phyloP scores from a whole-genome alignment of 2,113 vertebrate genomes.

The Mesembrinibis cayennensis region DNA sequence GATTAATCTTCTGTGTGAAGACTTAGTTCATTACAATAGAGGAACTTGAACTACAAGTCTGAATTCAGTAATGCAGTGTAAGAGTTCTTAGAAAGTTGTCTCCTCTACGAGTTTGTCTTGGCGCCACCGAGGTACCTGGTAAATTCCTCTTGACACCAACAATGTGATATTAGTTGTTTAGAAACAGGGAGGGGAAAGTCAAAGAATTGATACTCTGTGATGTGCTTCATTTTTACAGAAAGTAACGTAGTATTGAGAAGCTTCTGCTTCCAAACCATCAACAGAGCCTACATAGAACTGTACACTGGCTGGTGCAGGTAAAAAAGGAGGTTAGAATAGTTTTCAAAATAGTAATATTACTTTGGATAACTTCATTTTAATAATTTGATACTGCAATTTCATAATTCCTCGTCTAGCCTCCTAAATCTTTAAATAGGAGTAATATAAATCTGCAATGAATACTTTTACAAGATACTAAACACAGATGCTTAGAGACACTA shows the following conservation, averaged over 20 bases:
- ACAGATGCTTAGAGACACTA: background rate
- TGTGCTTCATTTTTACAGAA: background rate
- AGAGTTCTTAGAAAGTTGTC: background rate
- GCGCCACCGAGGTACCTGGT: background rate
- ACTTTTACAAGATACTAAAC: background rate
- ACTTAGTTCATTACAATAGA: background rate
- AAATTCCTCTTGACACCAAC: background rate
- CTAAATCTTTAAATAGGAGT: background rate
- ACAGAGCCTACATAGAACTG: background rate
- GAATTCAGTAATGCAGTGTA: background rate
- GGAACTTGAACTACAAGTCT: background rate
- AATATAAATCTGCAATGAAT: background rate
- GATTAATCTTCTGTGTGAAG: background rate
- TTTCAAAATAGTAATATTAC: background rate
- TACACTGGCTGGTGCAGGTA: background rate
- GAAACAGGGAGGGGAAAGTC: accelerated
- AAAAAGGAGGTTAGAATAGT: background rate
- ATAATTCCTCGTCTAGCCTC: background rate
- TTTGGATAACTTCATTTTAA: background rate
- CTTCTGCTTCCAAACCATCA: background rate
- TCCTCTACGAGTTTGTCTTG: background rate
- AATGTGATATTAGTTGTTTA: background rate
- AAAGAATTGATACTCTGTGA: background rate
- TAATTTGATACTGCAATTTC: background rate
- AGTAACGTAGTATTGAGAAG: background rate